Evolutionary conservation across 2,888 invertebrate species (phyloP).

Genomic region (Buathra laborator): DNA sequence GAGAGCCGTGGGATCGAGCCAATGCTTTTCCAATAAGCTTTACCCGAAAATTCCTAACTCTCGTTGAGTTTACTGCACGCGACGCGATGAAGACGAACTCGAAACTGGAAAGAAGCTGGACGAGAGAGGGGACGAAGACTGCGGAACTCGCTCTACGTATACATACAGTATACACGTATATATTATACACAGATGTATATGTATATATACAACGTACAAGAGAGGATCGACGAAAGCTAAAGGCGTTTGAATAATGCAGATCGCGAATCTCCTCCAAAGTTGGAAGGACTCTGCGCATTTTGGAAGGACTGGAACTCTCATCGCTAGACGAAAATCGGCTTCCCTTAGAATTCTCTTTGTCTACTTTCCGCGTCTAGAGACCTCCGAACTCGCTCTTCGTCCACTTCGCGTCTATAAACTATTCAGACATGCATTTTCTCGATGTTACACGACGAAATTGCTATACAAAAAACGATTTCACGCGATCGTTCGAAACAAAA

Average conservation of each 20-base stretch:
- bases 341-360: slow-evolving; percentile 62
- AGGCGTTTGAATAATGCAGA: slow-evolving; percentile 68
- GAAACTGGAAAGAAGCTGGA: slow-evolving; percentile 11
- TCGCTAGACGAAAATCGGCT: slow-evolving; percentile 59
- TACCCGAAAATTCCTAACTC: slow-evolving; percentile 42
- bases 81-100: not conserved
- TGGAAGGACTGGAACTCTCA: not conserved
- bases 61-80: not conserved
- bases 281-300: slow-evolving; percentile 36
- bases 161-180: no score
- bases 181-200: not conserved
- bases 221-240: slow-evolving; percentile 25
- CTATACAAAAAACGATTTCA: not conserved
- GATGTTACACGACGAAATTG: slow-evolving; percentile 42
- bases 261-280: slow-evolving; percentile 56
- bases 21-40: slow-evolving; percentile 75
- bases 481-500: not conserved
- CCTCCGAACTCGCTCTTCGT: slow-evolving; percentile 14
- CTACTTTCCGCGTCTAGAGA: slow-evolving; percentile 44
- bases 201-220: not conserved
- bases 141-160: not conserved
- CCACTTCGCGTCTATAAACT: slow-evolving; percentile 21
- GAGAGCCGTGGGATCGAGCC: slow-evolving; percentile 58
- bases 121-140: not conserved
- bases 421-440: slow-evolving; percentile 24